phyloP scores from a whole-genome alignment of 1,140 invertebrate genomes.

The Lamellibrachia luymesi region DNA sequence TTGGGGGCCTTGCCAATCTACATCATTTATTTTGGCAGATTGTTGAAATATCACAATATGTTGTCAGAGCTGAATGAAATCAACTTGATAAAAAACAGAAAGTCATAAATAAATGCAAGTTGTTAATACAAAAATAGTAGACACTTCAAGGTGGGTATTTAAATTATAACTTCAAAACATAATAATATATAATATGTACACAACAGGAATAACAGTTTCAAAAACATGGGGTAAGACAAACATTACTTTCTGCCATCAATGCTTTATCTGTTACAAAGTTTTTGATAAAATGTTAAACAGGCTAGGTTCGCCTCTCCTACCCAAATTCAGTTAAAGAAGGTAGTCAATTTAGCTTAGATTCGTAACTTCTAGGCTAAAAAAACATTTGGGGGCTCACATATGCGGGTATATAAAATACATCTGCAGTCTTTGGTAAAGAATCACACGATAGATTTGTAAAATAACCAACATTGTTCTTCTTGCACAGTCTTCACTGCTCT shows the following conservation, averaged over 20 bases:
- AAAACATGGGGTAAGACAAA: neutral
- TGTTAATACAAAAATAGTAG: neutral
- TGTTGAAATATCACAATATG: neutral
- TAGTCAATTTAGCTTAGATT: neutral
- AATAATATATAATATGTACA: neutral
- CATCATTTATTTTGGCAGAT: neutral
- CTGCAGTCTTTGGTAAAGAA: neutral
- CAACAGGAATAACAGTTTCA: neutral
- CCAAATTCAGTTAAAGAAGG: neutral
- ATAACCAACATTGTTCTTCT: neutral
- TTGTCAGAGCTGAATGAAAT: neutral
- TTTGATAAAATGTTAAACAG: neutral
- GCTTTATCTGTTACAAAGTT: neutral
- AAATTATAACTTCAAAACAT: neutral
- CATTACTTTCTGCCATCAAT: neutral
- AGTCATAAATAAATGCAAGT: neutral
- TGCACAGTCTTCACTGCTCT: neutral
- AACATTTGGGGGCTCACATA: neutral
- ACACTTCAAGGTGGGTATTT: neutral
- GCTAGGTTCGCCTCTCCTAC: neutral
- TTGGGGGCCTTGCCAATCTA: neutral
- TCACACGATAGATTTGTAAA: neutral
- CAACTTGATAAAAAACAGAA: neutral
- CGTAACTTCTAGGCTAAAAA: neutral
- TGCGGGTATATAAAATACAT: neutral